phyloP scores from a whole-genome alignment of 2,113 vertebrate species.

The Spilogale gracilis region DNA sequence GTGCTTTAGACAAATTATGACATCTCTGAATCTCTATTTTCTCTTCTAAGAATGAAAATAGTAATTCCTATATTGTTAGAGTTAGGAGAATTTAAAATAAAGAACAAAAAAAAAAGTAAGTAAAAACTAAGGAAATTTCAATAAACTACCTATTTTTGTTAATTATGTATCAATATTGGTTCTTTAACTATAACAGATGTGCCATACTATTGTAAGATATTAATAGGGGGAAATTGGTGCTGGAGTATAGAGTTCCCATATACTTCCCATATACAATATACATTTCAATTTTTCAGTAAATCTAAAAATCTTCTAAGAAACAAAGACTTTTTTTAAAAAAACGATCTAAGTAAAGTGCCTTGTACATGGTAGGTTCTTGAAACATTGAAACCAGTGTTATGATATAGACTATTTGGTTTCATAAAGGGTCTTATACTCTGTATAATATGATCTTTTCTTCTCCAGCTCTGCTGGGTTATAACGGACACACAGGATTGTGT shows the following conservation, averaged over 20 bases:
- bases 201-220: neutral
- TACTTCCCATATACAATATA: too few relatives aligned
- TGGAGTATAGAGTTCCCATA: neutral
- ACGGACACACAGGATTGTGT: neutral
- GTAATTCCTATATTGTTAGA: neutral
- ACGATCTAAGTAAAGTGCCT: neutral
- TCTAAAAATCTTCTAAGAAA: constrained; percentile 19
- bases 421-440: neutral
- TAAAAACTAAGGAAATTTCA: constrained; percentile 3
- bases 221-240: neutral
- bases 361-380: neutral
- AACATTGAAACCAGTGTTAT: neutral
- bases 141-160: neutral
- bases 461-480: neutral
- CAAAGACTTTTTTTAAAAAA: neutral
- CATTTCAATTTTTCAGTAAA: constrained; percentile 1
- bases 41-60: neutral
- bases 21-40: neutral
- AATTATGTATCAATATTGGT: neutral
- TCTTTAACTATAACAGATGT: neutral
- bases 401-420: neutral
- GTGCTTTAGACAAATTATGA: neutral
- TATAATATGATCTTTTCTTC: neutral
- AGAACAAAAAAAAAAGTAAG: neutral
- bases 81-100: neutral